phyloP scores from a whole-genome alignment of 2,113 vertebrate genomes.

The Heterochromis multidens region DNA sequence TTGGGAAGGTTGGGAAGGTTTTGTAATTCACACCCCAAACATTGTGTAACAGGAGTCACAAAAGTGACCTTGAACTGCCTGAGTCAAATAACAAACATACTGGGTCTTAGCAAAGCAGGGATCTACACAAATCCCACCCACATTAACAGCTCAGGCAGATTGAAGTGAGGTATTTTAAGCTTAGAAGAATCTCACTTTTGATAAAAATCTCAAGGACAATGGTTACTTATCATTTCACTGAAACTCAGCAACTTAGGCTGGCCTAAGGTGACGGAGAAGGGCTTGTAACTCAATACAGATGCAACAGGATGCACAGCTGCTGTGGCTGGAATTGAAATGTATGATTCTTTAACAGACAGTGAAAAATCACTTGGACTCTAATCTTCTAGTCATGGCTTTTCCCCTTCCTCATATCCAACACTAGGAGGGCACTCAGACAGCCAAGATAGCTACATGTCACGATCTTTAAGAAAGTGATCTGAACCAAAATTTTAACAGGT shows the following conservation, averaged over 20 bases:
- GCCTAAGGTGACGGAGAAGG: neutral
- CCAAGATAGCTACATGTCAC: neutral
- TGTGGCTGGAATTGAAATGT: neutral
- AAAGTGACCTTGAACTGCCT: conserved; percentile 7
- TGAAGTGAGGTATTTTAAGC: conserved; percentile 2
- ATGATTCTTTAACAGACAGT: neutral
- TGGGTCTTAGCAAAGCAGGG: neutral
- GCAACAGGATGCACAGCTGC: neutral
- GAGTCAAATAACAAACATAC: conserved; percentile 18
- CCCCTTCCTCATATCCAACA: neutral
- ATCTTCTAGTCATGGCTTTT: neutral
- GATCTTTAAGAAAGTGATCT: neutral
- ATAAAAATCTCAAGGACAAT: conserved; percentile 14
- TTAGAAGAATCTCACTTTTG: conserved; percentile 9
- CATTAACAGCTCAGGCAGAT: neutral
- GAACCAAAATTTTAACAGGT: neutral
- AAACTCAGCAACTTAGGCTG: neutral
- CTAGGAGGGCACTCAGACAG: too few species aligned
- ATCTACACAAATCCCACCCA: conserved; percentile 25
- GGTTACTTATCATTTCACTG: conserved; percentile 16
- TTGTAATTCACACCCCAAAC: conserved; percentile 36
- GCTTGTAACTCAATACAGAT: conserved; percentile 2
- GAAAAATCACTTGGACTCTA: neutral
- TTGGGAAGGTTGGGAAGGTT: neutral
- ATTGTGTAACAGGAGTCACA: conserved; percentile 19